Percentiles rank a stretch among this genome's conserved stretches.
phyloP scores from a whole-genome alignment of 2,113 vertebrate genomes.

The Heterochromis multidens region DNA sequence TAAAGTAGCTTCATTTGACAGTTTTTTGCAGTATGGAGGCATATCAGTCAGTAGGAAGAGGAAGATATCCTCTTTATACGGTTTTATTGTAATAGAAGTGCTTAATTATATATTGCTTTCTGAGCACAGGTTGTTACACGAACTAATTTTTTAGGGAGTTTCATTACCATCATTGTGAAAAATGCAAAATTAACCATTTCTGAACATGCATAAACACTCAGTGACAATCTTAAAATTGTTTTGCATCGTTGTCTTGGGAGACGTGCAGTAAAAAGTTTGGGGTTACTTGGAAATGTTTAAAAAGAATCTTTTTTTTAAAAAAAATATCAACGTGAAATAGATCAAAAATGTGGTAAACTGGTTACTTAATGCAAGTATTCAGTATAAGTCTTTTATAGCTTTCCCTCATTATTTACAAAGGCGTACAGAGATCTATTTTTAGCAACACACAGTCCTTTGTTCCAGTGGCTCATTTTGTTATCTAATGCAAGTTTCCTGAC shows the following conservation, averaged over 20 bases:
- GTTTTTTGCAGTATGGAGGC: neutral
- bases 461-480: neutral
- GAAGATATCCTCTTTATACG: neutral
- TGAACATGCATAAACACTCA: neutral
- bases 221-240: neutral
- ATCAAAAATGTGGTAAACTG: too few species aligned
- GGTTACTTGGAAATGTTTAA: too few species aligned
- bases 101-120: neutral
- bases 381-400: too few species aligned
- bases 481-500: neutral
- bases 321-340: too few species aligned
- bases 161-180: neutral
- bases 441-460: neutral
- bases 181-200: neutral
- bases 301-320: too few species aligned
- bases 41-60: neutral
- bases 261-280: too few species aligned
- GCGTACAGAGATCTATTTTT: neutral
- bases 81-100: neutral
- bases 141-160: too few species aligned
- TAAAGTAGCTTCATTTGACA: neutral
- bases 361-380: too few species aligned
- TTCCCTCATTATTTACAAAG: too few species aligned
- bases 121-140: neutral
- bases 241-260: neutral